A percentile compares a stretch with the other conserved stretches of the same genome.
phyloP scores from a whole-genome alignment of 2,888 invertebrate species.

The Bugula neritina region DNA sequence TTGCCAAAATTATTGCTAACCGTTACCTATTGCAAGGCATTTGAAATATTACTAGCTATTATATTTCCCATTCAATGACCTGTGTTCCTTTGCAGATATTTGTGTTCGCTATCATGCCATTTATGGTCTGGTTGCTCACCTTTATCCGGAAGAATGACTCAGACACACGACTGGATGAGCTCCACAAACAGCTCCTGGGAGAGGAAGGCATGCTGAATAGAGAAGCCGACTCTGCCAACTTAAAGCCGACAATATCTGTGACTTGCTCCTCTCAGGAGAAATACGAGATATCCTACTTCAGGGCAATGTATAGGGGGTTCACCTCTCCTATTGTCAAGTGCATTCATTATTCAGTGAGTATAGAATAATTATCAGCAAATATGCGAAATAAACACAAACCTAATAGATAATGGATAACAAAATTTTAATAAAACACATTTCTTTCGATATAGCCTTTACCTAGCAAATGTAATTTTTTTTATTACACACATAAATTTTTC shows the following conservation, averaged over 20 bases:
- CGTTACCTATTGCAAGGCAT: too few relatives aligned
- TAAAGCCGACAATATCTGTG: not conserved
- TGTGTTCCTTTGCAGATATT: slow-evolving; percentile 25
- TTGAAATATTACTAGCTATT: too few relatives aligned
- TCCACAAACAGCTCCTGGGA: not conserved
- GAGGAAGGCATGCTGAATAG: not conserved
- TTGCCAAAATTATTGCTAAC: too few relatives aligned
- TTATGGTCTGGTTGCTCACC: not conserved
- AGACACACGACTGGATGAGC: slow-evolving; percentile 22
- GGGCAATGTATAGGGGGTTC: not conserved
- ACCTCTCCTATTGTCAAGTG: slow-evolving; percentile 14
- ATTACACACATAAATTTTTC: too few relatives aligned
- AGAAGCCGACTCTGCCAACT: not conserved
- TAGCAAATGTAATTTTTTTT: too few relatives aligned
- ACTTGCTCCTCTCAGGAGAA: not conserved
- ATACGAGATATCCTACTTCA: slow-evolving; percentile 3
- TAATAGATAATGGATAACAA: too few relatives aligned
- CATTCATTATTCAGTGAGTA: slow-evolving; percentile 24
- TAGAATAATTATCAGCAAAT: too few relatives aligned
- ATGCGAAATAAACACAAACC: too few relatives aligned
- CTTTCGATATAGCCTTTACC: too few relatives aligned
- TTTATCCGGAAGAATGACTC: slow-evolving; percentile 15
- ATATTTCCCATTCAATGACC: too few relatives aligned
- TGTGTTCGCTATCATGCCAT: not conserved
- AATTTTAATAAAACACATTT: too few relatives aligned